phyloP scores from a whole-genome alignment of 2,888 invertebrate genomes.

The Ptilodon capucinus region DNA sequence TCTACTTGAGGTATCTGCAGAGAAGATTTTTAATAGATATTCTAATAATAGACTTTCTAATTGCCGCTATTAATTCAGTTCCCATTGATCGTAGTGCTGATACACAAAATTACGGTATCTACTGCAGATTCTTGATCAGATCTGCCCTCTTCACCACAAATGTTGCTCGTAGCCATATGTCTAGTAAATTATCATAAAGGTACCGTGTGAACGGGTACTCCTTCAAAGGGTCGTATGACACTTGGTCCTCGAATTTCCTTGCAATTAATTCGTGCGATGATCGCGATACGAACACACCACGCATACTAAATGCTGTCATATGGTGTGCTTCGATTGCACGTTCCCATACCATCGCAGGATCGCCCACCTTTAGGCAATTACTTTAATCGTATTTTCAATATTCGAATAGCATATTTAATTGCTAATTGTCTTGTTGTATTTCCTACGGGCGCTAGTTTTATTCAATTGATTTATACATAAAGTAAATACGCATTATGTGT shows the following conservation, averaged over 20 bases:
- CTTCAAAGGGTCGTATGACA: conserved; percentile 65
- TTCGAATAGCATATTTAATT: too few species aligned
- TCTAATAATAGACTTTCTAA: too few species aligned
- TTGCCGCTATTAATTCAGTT: conserved; percentile 19
- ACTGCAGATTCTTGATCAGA: conserved; percentile 3
- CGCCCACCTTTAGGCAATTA: conserved; percentile 23
- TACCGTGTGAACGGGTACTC: conserved; percentile 67
- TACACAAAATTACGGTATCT: neutral
- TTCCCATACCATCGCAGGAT: conserved; percentile 67
- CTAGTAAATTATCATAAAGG: conserved; percentile 14
- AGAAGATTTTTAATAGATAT: too few species aligned
- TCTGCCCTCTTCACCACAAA: conserved; percentile 8
- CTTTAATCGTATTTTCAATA: too few species aligned
- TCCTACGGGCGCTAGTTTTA: too few species aligned
- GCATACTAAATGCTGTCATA: conserved; percentile 73
- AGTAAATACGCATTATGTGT: neutral
- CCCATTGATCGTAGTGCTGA: conserved; percentile 32
- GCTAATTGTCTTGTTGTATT: too few species aligned
- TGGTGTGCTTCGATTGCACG: conserved; percentile 46
- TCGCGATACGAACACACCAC: conserved; percentile 65
- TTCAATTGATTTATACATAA: too few species aligned
- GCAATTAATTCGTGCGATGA: conserved; percentile 76
- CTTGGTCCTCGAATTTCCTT: conserved; percentile 63
- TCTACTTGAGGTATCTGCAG: too few species aligned
- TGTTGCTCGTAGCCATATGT: conserved; percentile 24